Base-by-base conservation (phyloP, 2,113 vertebrate genomes). In the Orientallactaga bullata region DNA sequence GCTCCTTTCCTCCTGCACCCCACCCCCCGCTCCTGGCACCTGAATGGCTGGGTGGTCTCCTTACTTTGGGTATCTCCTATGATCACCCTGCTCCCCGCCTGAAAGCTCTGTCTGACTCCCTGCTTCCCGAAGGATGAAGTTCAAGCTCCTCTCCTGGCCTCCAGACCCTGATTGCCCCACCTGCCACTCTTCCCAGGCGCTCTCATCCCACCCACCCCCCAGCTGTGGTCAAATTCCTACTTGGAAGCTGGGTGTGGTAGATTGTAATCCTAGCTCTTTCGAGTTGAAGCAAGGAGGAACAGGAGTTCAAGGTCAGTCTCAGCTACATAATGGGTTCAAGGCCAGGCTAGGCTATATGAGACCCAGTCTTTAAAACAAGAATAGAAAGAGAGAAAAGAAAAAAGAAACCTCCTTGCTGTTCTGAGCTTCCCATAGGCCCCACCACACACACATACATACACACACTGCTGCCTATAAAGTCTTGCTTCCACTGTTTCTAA, bases 171-270 rank as follows among this genome's bases (percentile, higher is more conserved):
- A 30, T 37, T 3, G 11, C 30, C 21, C 16, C 28, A 23, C 42
- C 55, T 1, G 17, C 4, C 11, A 1, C 55, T 39, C n/a, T 16
- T 47, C 39, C 39, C 15, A 4, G 2, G 20, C 3, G 0, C 32
- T 15, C 21, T 18, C 21, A 26, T 35, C 72, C 37, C 1, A 8
- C 35, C 15, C 17, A 18, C 30, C 72, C 37, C 1, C 7, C 39
- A 24, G 17, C 28, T 28, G 26, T 39, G 37, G 35, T 82, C 35
- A 23, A 63, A 68, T 66, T 21, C 26, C 8, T 16, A 51, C 39
- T 20, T n/a, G 20, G 30, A 30, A 60, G 71, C 21, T 71, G 73
- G 5, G 3, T 47, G 23, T 9, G 12, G 58, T 23, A 7, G 28
- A 76, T 10, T 63, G 26, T 47, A 32, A 87, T 63, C 71, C 37